Evolutionary conservation across 2,113 vertebrate species (phyloP).

Genomic region (Rynchops niger): DNA sequence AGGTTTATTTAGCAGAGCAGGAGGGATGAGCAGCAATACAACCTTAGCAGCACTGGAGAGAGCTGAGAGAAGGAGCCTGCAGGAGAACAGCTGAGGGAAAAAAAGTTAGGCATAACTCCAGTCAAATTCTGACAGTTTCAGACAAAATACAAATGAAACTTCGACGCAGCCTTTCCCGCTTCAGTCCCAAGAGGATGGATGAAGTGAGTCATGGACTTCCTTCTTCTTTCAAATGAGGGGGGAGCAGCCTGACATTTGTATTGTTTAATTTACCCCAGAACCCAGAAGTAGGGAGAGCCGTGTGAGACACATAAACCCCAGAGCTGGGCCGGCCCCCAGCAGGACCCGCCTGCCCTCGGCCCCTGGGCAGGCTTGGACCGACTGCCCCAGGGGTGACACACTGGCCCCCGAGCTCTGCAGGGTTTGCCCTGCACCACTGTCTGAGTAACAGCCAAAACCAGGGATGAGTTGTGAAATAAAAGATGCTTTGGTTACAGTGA

Average conservation of each 20-base stretch:
- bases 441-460: not conserved
- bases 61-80: not conserved
- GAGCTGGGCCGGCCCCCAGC: not conserved
- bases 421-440: not conserved
- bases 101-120: not conserved
- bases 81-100: not conserved
- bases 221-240: not conserved
- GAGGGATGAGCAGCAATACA: not conserved
- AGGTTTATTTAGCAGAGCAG: not conserved
- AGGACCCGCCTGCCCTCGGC: not conserved
- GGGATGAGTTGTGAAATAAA: not conserved
- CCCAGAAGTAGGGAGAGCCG: rapidly evolving
- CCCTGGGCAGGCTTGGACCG: not conserved
- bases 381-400: not conserved
- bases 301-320: not conserved
- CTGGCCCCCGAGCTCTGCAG: rapidly evolving
- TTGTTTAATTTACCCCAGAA: not conserved
- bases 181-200: not conserved
- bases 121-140: not conserved
- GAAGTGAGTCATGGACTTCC: not conserved
- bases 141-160: not conserved
- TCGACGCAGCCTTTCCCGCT: not conserved
- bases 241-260: not conserved
- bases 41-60: not conserved
- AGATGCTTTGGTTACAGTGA: not conserved